Conservation (phyloP, 2,113 vertebrate species). For the Oxygymnocypris stewartii region DNA sequence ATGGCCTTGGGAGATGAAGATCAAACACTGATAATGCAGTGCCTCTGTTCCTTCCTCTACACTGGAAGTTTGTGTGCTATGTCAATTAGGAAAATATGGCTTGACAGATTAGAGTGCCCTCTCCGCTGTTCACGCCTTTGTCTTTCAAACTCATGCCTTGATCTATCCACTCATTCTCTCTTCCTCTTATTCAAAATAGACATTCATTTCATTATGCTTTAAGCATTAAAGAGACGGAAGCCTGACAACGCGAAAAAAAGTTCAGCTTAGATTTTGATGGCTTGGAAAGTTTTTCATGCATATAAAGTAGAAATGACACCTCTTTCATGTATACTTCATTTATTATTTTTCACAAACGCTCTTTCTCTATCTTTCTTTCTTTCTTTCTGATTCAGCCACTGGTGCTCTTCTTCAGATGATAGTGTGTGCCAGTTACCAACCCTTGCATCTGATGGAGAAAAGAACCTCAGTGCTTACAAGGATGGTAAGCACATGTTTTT, state of each 20-base stretch:
- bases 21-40: conserved; percentile 16
- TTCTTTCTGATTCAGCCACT: conserved; percentile 64
- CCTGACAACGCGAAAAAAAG: neutral
- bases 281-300: neutral
- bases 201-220: neutral
- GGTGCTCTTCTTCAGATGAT: conserved; percentile 68
- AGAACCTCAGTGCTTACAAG: conserved; percentile 73
- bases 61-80: neutral
- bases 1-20: conserved; percentile 20
- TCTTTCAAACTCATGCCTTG: conserved; percentile 25
- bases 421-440: conserved; percentile 79
- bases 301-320: neutral
- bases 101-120: conserved; percentile 16
- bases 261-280: neutral
- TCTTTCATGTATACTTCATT: conserved; percentile 1
- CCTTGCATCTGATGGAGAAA: conserved; percentile 76
- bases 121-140: conserved; percentile 15
- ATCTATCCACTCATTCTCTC: neutral
- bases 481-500: conserved; percentile 75
- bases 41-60: conserved; percentile 16
- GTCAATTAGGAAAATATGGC: conserved; percentile 13
- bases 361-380: conserved; percentile 43
- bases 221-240: conserved; percentile 23
- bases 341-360: conserved; percentile 18
- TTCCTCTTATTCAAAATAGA: conserved; percentile 6